Percentiles rank a stretch among this genome's conserved stretches.
phyloP scores from a whole-genome alignment of 2,797 vertebrate species.

The Hoplostethus mediterraneus region DNA sequence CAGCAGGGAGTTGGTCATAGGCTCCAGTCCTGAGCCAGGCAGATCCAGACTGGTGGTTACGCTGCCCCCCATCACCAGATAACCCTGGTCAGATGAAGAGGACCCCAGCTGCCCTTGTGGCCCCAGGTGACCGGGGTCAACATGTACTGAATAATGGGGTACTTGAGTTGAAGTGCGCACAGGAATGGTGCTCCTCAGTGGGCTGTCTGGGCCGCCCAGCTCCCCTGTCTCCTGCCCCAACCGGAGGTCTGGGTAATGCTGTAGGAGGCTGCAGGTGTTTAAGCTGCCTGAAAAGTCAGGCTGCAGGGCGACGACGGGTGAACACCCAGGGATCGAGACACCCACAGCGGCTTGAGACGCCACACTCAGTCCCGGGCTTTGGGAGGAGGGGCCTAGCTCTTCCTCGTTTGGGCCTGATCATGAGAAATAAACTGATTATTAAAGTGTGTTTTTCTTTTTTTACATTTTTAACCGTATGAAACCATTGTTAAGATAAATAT shows the following conservation, averaged over 20 bases:
- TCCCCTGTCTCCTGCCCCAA: constrained; percentile 17
- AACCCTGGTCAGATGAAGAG: constrained; percentile 70
- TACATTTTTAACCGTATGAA: not conserved
- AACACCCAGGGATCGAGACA: constrained; percentile 60
- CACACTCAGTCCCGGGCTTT: constrained; percentile 23
- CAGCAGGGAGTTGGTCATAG: constrained; percentile 89
- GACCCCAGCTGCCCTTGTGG: not conserved
- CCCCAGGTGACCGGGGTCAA: not conserved
- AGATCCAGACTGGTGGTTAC: constrained; percentile 60
- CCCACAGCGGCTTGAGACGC: constrained; percentile 20
- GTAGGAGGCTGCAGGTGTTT: constrained; percentile 70
- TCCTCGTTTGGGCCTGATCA: constrained; percentile 51
- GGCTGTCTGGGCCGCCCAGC: constrained; percentile 64
- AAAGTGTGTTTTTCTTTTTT: not conserved
- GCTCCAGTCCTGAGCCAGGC: constrained; percentile 71
- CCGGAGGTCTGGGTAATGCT: constrained; percentile 77
- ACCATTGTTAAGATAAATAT: not conserved
- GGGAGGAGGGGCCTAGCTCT: constrained; percentile 3
- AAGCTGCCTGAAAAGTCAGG: constrained; percentile 23
- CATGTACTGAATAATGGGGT: not conserved
- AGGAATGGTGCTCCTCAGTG: not conserved
- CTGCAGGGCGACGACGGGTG: not conserved
- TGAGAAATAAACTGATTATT: constrained; percentile 10
- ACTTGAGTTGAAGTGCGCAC: not conserved
- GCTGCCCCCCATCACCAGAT: constrained; percentile 71